A percentile compares a stretch with the other conserved stretches of the same genome.
phyloP scores from a whole-genome alignment of 2,113 vertebrate genomes.

The Candoia aspera region DNA sequence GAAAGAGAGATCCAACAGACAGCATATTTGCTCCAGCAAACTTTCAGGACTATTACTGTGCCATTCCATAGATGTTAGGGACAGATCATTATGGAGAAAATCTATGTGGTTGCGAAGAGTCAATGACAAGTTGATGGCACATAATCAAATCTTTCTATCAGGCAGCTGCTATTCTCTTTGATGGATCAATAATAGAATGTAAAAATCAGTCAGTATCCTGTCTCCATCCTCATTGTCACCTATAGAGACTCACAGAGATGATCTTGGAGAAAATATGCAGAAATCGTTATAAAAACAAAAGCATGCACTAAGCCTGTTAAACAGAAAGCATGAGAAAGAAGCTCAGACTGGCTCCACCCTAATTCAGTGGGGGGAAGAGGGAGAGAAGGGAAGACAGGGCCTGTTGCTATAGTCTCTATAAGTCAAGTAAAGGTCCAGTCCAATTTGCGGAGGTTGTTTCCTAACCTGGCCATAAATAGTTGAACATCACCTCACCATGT shows the following conservation, averaged over 20 bases:
- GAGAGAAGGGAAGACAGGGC: not conserved
- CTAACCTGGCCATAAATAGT: not conserved
- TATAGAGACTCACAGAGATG: not conserved
- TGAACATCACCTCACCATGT: not conserved
- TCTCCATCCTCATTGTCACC: not conserved
- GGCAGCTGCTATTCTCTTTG: not conserved
- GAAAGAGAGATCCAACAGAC: not conserved
- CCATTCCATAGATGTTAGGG: not conserved
- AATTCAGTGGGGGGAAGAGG: not conserved
- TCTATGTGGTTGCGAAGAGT: not conserved
- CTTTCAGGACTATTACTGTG: not conserved
- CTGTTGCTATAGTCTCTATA: not conserved
- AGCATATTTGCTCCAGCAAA: not conserved
- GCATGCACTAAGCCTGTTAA: too few relatives aligned
- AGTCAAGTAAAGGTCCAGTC: not conserved
- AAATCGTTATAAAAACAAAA: too few relatives aligned
- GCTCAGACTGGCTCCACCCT: not conserved
- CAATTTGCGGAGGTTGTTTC: not conserved
- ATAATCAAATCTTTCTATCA: not conserved
- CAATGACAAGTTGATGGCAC: not conserved
- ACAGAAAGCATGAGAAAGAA: not conserved
- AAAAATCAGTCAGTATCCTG: not conserved
- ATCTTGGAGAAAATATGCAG: not conserved
- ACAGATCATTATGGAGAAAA: not conserved
- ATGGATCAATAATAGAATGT: not conserved